Conservation (phyloP, 1,140 invertebrate genomes). For the Armadillidium nasatum region DNA sequence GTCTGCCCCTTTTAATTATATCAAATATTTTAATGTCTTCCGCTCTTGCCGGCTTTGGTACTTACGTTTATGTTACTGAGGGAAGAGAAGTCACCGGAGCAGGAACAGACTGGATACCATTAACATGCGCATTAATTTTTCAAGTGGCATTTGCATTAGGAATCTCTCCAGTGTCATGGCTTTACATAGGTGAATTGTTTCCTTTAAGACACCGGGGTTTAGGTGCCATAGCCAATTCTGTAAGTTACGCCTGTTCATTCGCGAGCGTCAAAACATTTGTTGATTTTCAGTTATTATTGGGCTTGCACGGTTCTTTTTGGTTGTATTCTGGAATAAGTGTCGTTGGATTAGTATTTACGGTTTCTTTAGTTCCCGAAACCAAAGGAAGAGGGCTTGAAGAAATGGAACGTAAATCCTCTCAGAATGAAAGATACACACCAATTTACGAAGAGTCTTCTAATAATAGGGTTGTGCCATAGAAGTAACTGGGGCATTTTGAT, state of each 20-base stretch:
- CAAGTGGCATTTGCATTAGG: slow-evolving; percentile 79
- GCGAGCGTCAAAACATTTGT: slow-evolving; percentile 82
- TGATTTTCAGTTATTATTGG: slow-evolving; percentile 67
- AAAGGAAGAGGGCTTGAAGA: slow-evolving; percentile 82
- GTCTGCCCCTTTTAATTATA: slow-evolving; percentile 69
- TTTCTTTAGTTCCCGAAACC: slow-evolving; percentile 82
- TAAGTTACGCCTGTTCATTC: slow-evolving; percentile 82
- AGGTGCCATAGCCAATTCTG: slow-evolving; percentile 74
- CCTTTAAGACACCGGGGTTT: slow-evolving; percentile 75
- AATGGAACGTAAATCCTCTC: slow-evolving; percentile 58
- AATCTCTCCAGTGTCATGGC: slow-evolving; percentile 81
- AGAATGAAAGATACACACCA: slow-evolving; percentile 38
- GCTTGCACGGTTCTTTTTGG: slow-evolving; percentile 79
- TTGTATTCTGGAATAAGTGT: slow-evolving; percentile 78
- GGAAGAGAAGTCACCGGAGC: slow-evolving; percentile 46
- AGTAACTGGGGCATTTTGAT: background rate
- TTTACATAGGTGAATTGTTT: slow-evolving; percentile 81
- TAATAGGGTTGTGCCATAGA: slow-evolving; percentile 40
- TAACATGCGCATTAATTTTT: slow-evolving; percentile 74
- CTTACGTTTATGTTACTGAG: slow-evolving; percentile 64
- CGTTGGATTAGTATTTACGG: slow-evolving; percentile 74
- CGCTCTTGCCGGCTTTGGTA: slow-evolving; percentile 70
- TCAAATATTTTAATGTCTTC: slow-evolving; percentile 76
- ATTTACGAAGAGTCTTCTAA: slow-evolving; percentile 35
- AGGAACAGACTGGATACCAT: slow-evolving; percentile 69